Conservation (phyloP, 2,797 vertebrate genomes). For the Oreonectes daqikongensis region DNA sequence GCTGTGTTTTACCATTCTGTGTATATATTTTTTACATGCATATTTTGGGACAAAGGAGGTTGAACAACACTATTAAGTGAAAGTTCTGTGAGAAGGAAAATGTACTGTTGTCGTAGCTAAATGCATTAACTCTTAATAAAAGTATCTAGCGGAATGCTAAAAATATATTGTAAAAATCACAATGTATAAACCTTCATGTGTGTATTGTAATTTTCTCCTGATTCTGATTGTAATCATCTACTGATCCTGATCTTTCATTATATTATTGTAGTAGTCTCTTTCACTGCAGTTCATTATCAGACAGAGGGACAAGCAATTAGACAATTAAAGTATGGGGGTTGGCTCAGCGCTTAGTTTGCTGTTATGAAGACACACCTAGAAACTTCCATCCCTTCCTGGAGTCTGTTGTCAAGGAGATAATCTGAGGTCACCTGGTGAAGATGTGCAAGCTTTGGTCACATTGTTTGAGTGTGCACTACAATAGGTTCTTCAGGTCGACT, state of each 20-base stretch:
- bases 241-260: too few species aligned
- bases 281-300: background rate
- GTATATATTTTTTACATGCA: too few species aligned
- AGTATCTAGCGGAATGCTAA: too few species aligned
- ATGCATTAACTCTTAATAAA: background rate
- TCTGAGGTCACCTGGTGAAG: slow-evolving; percentile 47
- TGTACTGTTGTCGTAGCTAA: too few species aligned
- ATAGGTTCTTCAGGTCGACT: slow-evolving; percentile 31
- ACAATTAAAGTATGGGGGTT: slow-evolving; percentile 42
- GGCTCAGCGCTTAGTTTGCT: slow-evolving; percentile 50
- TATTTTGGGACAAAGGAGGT: too few species aligned
- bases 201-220: background rate
- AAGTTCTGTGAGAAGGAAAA: too few species aligned
- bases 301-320: slow-evolving; percentile 9
- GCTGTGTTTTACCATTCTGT: too few species aligned
- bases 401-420: slow-evolving; percentile 57
- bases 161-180: too few species aligned
- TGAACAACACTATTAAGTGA: too few species aligned
- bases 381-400: slow-evolving; percentile 46
- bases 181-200: background rate
- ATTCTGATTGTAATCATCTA: too few species aligned
- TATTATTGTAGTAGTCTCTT: background rate
- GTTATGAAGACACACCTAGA: slow-evolving; percentile 52
- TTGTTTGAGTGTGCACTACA: slow-evolving; percentile 6
- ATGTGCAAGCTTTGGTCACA: slow-evolving; percentile 27